A percentile compares a stretch with the other conserved stretches of the same genome.
phyloP scores from a whole-genome alignment of 2,113 vertebrate species.

The Forbesichthys agassizii region DNA sequence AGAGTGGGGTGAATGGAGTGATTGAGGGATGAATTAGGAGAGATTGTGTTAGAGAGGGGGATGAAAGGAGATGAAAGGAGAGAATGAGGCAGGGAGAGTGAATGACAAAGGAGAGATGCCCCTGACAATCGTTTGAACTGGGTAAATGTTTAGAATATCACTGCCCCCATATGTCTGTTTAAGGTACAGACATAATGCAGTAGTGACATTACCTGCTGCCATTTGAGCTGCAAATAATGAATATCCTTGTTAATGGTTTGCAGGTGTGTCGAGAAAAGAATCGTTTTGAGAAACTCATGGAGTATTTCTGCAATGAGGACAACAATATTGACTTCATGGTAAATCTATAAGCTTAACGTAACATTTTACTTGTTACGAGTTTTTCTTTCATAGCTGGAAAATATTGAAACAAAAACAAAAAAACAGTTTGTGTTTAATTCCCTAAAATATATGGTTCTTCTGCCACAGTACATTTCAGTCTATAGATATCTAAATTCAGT shows the following conservation, averaged over 20 bases:
- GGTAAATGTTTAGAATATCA: too few species aligned
- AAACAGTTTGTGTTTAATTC: background rate
- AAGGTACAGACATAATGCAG: background rate
- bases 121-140: too few species aligned
- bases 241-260: background rate
- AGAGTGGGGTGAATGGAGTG: background rate
- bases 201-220: background rate
- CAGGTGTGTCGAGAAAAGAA: conserved; percentile 84
- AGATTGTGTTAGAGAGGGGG: background rate
- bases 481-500: too few species aligned
- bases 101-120: background rate
- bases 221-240: background rate
- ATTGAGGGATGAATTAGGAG: background rate
- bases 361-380: background rate
- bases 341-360: conserved; percentile 30
- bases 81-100: background rate
- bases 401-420: too few species aligned
- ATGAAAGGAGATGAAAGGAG: conserved; percentile 1
- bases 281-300: conserved; percentile 89
- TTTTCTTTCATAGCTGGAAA: background rate
- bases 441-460: too few species aligned
- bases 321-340: conserved; percentile 96
- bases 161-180: conserved; percentile 55
- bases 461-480: too few species aligned
- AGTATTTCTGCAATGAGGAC: conserved; percentile 90